Base-by-base conservation (phyloP, 2,888 invertebrate genomes). In the Dolichopus griseipennis region DNA sequence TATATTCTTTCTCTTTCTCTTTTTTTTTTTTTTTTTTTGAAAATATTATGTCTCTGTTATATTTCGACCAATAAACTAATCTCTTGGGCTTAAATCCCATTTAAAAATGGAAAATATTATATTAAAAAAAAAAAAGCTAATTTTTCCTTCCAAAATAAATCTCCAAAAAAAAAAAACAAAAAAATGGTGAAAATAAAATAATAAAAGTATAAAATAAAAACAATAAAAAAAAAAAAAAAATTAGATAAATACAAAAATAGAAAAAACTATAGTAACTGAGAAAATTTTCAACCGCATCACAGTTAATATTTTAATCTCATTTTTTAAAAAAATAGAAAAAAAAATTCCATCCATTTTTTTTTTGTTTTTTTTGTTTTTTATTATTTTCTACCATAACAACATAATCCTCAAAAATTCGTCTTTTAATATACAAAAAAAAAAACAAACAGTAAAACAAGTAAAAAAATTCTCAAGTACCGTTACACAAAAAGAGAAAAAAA, bases 261-360 rank as follows among this genome's bases (percentile, higher is more conserved):
- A 52, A 18, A 18, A n/a, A 18, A 52, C 18, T 52, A 41, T 41
- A 41, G 15, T 41, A 41, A 41, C n/a, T 52, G 52, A 52, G 41
- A 52, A 61, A 66, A 66, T 27, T 66, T 66, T 20, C 66, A 21
- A 41, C 22, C 20, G 66, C 68, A 63, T 64, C 68, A 68, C 33
- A 68, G 65, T 12, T 65, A 22, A 22, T 68, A 41, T 52, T 37
- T 65, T 22, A 68, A 41, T n/a, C 65, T 63, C 15, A 66, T 52
- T 27, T 27, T 52, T 18, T 12, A 33, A 20, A 34, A 20, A 12
- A 66, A 66, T 18, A 20, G 27, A 65, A 33, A 65, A 27, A 22
- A 43, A 66, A 5, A 52, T 1, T 52, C n/a, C 18, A 66, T 9
- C 15, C 8, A 7, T 8, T 37, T 37, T 37, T 8, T 37, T 37